Percentiles rank a stretch among this genome's conserved stretches.
phyloP scores from a whole-genome alignment of 1,140 invertebrate species.

The Cydia amplana region DNA sequence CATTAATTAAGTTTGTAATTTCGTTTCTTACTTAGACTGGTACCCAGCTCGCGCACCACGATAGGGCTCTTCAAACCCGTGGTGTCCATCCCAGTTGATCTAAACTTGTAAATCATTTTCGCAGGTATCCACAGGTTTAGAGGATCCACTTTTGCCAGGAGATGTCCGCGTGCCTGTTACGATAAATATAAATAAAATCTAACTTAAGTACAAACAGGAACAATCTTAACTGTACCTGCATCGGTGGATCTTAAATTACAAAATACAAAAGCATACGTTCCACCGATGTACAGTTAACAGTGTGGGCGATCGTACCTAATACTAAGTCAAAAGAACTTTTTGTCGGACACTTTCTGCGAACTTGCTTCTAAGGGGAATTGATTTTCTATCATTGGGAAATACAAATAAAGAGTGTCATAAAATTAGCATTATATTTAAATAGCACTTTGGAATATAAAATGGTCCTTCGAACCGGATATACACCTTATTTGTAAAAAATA shows the following conservation, averaged over 20 bases:
- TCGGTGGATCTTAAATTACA: too few relatives aligned
- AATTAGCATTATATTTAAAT: neutral
- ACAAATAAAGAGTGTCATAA: too few relatives aligned
- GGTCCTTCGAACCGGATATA: slow-evolving; percentile 1
- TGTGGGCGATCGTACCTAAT: too few relatives aligned
- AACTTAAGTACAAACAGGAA: too few relatives aligned
- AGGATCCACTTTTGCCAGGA: slow-evolving; percentile 89
- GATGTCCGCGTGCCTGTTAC: slow-evolving; percentile 87
- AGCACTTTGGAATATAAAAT: neutral
- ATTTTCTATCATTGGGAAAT: too few relatives aligned
- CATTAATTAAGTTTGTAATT: neutral
- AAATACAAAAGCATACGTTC: too few relatives aligned
- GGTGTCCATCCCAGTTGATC: slow-evolving; percentile 56
- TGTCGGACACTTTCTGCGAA: too few relatives aligned
- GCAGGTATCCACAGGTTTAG: slow-evolving; percentile 79
- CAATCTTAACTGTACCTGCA: too few relatives aligned
- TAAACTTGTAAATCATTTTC: slow-evolving; percentile 55
- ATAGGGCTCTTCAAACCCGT: slow-evolving; percentile 63
- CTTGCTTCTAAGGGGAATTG: too few relatives aligned
- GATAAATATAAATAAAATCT: neutral
- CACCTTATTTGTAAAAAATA: too few relatives aligned
- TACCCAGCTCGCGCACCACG: slow-evolving; percentile 59
- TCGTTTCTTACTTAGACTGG: slow-evolving; percentile 47
- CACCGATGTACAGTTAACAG: too few relatives aligned
- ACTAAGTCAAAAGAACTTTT: neutral